Evolutionary conservation across 2,888 invertebrate species (phyloP), one percentile per base, ranked within the genome.

Genomic region (Lathronympha strigana): DNA sequence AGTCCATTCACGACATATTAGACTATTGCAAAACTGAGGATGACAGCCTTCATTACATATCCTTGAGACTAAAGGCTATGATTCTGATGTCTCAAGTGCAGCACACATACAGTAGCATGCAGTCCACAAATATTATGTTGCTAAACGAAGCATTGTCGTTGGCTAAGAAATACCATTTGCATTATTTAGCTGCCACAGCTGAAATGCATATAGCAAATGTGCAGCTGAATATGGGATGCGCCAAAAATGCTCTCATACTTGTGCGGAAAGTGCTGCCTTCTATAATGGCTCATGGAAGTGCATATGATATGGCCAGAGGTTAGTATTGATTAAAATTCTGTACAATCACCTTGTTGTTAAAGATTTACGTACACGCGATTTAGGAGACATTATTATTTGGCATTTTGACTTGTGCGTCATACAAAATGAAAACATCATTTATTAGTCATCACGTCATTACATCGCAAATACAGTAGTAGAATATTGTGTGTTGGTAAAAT

Each of bases 181-280:
- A 96, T 71, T 96, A 96, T 79, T 93, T 96, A 70, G 94, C 94
- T 50, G 95, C 96, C 0, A 82, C 96, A 28, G 94, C 95, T 3
- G 95, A 96, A 75, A 94, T 97, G 89, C 95, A 97, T 76, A 93
- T 97, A 54, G 97, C 97, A 0, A 95, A 96, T 80, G 93, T 96
- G 11, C 93, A 97, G 86, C 87, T 97, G 36, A 91, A 94, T 68
- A 94, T 97, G 93, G 95, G 95, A 19, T 93, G 97, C 87, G 94
- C 96, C 0, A 93, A 94, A 68, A 96, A 97, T 81, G 97, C 97
- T 0, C 83, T 96, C 63, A 90, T 93, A 68, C 89, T 96, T 11
- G 93, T 96, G 0, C 94, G 95, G 71, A 93, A 94, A 82, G 94
- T 95, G 62, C 92, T 97, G 75, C 93, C 95, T 6, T 93, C 93